Evolutionary conservation across 2,797 vertebrate species (phyloP).

Genomic region (Takifugu ocellatus): DNA sequence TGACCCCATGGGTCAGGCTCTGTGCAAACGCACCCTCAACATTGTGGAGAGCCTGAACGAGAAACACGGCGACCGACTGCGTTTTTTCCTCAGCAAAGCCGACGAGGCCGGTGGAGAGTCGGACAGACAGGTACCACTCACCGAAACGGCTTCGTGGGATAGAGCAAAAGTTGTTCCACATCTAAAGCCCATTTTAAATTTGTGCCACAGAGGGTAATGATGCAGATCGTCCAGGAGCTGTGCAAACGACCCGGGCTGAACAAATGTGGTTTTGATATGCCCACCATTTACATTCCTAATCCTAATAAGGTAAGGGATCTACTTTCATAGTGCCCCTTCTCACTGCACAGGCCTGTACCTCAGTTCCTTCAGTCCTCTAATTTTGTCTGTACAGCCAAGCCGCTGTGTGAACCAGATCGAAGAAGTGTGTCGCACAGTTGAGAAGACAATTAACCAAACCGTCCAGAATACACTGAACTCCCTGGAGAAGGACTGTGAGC

Average conservation of each 20-base stretch:
- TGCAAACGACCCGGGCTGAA: constrained; percentile 85
- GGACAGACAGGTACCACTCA: constrained; percentile 78
- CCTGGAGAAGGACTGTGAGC: constrained; percentile 82
- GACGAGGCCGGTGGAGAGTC: constrained; percentile 84
- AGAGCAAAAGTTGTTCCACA: neutral
- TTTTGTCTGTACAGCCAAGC: constrained; percentile 65
- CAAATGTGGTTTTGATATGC: constrained; percentile 90
- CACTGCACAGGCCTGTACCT: neutral
- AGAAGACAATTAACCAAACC: constrained; percentile 86
- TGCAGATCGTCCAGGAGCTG: constrained; percentile 88
- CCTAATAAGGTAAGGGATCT: constrained; percentile 74
- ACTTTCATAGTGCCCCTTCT: neutral
- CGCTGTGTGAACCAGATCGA: constrained; percentile 86
- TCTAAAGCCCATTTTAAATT: neutral
- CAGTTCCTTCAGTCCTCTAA: neutral
- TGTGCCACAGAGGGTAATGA: constrained; percentile 80
- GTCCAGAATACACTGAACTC: constrained; percentile 85
- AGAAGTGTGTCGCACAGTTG: constrained; percentile 79
- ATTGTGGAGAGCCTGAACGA: constrained; percentile 84
- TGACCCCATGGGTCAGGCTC: constrained; percentile 87
- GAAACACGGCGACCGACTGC: constrained; percentile 79
- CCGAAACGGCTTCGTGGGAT: neutral
- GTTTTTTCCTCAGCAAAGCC: constrained; percentile 85
- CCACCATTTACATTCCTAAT: constrained; percentile 83
- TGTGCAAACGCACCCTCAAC: constrained; percentile 86